Conservation (phyloP, 2,797 vertebrate genomes). For the Notamacropus eugenii region DNA sequence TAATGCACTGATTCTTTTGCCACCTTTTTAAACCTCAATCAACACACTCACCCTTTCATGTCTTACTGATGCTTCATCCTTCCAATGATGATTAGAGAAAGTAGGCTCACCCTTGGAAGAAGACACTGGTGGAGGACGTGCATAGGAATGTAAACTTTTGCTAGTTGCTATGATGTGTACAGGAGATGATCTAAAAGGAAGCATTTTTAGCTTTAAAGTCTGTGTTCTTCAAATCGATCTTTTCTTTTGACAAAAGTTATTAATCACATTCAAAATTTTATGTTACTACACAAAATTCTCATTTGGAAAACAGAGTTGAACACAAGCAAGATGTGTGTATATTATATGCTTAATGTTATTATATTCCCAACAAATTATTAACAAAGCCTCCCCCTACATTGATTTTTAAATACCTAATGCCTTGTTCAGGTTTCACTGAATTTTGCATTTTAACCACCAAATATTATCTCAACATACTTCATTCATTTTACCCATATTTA, state of each 20-base stretch:
- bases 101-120: conserved; percentile 90
- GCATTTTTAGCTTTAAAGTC: conserved; percentile 43
- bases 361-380: conserved; percentile 12
- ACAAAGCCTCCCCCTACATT: not conserved
- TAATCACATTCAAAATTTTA: conserved; percentile 20
- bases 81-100: conserved; percentile 91
- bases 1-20: conserved; percentile 11
- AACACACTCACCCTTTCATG: conserved; percentile 86
- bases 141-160: conserved; percentile 99
- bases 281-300: conserved; percentile 8
- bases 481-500: conserved; percentile 15
- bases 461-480: not conserved
- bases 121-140: conserved; percentile 94
- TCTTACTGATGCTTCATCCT: conserved; percentile 89
- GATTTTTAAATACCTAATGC: not conserved
- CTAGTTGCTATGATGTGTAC: conserved; percentile 98
- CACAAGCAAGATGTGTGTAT: conserved; percentile 5
- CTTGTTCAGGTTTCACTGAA: not conserved
- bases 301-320: conserved; percentile 24
- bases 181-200: conserved; percentile 93
- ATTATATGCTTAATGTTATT: not conserved
- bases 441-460: not conserved
- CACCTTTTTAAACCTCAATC: conserved; percentile 35
- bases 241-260: conserved; percentile 48
- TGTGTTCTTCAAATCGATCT: conserved; percentile 12